These are phyloP conservation scores for Bombus affinis DNA, from an alignment of 1,140 invertebrate species.

Conservation along the genomic window DNA sequence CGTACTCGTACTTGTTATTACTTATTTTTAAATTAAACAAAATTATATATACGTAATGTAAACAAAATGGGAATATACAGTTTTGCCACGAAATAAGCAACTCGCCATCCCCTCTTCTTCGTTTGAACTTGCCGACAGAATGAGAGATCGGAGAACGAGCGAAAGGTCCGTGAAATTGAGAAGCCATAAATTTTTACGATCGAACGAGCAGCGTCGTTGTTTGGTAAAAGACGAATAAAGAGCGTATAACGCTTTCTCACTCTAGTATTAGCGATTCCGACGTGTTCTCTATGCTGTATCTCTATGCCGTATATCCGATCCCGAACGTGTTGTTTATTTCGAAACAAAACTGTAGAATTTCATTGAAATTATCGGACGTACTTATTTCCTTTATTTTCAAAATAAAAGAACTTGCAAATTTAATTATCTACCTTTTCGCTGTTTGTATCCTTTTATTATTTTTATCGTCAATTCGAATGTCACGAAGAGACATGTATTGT, in stretches of 20 bases:
- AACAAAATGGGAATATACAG: too few relatives aligned
- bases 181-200: not conserved
- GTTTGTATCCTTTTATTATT: not conserved
- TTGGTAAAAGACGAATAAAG: not conserved
- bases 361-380: not conserved
- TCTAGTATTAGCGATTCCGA: too few relatives aligned
- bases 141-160: not conserved
- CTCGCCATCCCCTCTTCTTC: not conserved
- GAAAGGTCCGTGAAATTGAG: not conserved
- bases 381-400: not conserved
- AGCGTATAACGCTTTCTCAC: not conserved
- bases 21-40: too few relatives aligned
- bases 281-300: too few relatives aligned
- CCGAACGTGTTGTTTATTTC: too few relatives aligned
- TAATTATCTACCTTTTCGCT: not conserved
- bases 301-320: too few relatives aligned
- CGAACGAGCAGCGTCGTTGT: not conserved
- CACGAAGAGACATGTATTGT: too few relatives aligned
- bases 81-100: not conserved
- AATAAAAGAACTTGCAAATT: not conserved
- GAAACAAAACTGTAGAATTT: too few relatives aligned
- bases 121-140: not conserved
- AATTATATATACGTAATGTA: too few relatives aligned
- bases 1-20: too few relatives aligned
- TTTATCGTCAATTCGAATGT: not conserved